phyloP scores from a whole-genome alignment of 2,797 vertebrate genomes.

The Valencia hispanica region DNA sequence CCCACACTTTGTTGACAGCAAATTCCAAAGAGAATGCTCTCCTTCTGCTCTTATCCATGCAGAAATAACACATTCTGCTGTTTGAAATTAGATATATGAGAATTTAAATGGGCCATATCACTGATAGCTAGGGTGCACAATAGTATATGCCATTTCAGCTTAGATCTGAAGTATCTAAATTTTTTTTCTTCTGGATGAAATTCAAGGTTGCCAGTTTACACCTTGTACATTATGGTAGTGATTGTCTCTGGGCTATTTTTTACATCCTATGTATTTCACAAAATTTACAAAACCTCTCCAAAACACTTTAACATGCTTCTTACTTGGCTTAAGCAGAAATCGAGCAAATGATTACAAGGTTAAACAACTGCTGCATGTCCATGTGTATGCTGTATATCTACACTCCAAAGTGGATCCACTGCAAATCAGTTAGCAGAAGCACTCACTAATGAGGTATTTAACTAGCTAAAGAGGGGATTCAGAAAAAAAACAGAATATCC shows the following conservation, averaged over 20 bases:
- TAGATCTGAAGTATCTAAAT: constrained; percentile 9
- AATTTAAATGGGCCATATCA: constrained; percentile 61
- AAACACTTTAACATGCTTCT: not conserved
- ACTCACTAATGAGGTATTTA: not conserved
- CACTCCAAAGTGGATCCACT: not conserved
- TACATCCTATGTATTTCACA: not conserved
- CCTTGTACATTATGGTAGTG: not conserved
- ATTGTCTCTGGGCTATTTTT: not conserved
- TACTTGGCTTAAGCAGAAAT: not conserved
- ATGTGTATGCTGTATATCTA: not conserved
- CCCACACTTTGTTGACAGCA: constrained; percentile 56
- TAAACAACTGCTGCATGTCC: constrained; percentile 2
- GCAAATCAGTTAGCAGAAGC: not conserved
- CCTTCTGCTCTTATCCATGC: constrained; percentile 57
- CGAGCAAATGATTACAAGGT: not conserved
- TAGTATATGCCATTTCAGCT: constrained; percentile 10
- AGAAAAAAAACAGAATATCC: not conserved
- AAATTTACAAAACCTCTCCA: not conserved
- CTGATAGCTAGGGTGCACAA: constrained; percentile 19
- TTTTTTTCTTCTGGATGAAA: not conserved
- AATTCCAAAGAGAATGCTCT: constrained; percentile 59
- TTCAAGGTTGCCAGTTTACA: constrained; percentile 5
- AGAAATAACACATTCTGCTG: constrained; percentile 59
- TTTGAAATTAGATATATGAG: constrained; percentile 53
- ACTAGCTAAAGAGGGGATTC: not conserved